Evolutionary conservation across 2,888 invertebrate genomes (phyloP).

Genomic region (Acleris cristana): DNA sequence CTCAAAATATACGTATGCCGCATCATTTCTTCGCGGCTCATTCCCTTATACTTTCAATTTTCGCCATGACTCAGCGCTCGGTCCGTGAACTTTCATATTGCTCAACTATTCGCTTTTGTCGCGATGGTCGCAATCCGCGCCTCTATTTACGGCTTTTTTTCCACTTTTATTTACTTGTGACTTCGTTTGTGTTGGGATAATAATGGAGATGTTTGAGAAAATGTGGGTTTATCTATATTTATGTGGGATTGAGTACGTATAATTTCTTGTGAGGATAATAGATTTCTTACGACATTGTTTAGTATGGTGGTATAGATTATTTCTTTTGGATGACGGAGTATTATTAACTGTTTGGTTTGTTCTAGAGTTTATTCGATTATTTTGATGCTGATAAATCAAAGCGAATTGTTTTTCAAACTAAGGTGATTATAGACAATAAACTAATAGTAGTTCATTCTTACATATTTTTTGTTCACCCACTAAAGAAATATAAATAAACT

Average conservation of each 20-base stretch:
- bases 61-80: conserved; percentile 35
- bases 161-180: conserved; percentile 20
- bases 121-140: conserved; percentile 13
- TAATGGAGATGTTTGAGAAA: conserved; percentile 30
- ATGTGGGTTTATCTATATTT: conserved; percentile 21
- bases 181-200: conserved; percentile 18
- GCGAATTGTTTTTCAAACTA: too few relatives aligned
- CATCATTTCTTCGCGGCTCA: conserved; percentile 5
- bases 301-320: too few relatives aligned
- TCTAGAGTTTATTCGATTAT: too few relatives aligned
- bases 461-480: too few relatives aligned
- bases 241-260: background rate
- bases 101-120: conserved; percentile 27
- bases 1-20: background rate
- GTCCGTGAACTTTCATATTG: conserved; percentile 21
- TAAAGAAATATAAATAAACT: too few relatives aligned
- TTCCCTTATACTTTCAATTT: conserved; percentile 35
- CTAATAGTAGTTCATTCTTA: too few relatives aligned
- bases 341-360: too few relatives aligned
- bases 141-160: conserved; percentile 21
- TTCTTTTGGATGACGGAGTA: too few relatives aligned
- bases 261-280: background rate
- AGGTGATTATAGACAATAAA: too few relatives aligned
- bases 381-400: too few relatives aligned
- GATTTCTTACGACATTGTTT: too few relatives aligned